Evolutionary conservation across 2,113 vertebrate species (phyloP).

Genomic region (Laticauda laticaudata): DNA sequence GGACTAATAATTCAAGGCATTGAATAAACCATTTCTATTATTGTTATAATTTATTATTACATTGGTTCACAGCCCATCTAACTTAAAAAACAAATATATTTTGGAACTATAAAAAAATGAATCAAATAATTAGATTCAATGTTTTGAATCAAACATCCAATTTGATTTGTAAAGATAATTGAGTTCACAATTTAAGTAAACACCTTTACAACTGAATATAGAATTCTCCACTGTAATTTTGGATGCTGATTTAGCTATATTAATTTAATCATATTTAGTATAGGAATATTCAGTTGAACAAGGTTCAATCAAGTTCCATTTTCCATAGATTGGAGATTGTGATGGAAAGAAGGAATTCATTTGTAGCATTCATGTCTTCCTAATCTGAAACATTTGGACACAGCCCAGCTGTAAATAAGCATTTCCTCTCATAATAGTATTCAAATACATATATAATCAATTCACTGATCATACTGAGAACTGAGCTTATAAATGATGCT

Average conservation of each 20-base stretch:
- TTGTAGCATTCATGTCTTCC: not conserved
- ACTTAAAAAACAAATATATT: not conserved
- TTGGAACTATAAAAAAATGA: not conserved
- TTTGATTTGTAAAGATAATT: not conserved
- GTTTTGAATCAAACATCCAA: not conserved
- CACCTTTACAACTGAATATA: not conserved
- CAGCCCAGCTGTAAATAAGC: not conserved
- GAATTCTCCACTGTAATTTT: not conserved
- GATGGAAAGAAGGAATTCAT: not conserved
- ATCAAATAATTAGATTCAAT: not conserved
- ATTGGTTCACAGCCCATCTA: not conserved
- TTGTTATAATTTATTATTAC: not conserved
- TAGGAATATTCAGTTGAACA: not conserved
- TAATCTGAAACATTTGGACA: not conserved
- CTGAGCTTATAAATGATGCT: not conserved
- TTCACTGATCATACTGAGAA: not conserved
- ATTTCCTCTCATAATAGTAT: not conserved
- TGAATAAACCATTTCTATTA: not conserved
- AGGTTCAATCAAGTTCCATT: not conserved
- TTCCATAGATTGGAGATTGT: not conserved
- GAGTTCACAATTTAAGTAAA: not conserved
- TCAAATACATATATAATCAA: not conserved
- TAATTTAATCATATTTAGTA: not conserved
- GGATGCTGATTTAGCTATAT: not conserved
- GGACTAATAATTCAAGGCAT: not conserved